Evolutionary conservation across 2,888 invertebrate genomes (phyloP).

Genomic region (Sepiola atlantica): DNA sequence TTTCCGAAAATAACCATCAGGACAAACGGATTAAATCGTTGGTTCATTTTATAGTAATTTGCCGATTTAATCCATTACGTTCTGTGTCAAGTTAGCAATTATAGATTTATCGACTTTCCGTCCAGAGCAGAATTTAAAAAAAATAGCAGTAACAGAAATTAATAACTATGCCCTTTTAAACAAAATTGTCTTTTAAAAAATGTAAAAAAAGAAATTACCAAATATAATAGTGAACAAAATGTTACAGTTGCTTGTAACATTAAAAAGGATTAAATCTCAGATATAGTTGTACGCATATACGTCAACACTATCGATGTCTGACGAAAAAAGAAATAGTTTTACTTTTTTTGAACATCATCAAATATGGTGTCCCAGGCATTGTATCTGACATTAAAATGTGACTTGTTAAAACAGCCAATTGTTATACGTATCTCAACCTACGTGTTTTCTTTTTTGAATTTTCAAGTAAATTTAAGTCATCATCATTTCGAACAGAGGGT

Average conservation of each 20-base stretch:
- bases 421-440: not conserved
- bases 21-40: not conserved
- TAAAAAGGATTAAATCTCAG: not conserved
- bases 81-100: not conserved
- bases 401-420: not conserved
- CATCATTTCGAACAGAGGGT: not conserved
- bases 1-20: not conserved
- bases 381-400: not conserved
- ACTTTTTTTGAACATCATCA: not conserved
- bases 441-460: not conserved
- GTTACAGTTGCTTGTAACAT: not conserved
- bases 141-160: not conserved
- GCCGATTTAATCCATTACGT: not conserved
- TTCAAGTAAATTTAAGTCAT: not conserved
- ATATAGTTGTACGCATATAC: not conserved
- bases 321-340: not conserved
- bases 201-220: not conserved
- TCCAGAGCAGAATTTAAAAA: not conserved
- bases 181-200: not conserved
- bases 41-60: not conserved
- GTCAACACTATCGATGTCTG: not conserved
- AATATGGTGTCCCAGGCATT: not conserved
- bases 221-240: not conserved
- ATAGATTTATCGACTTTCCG: not conserved
- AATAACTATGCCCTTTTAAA: not conserved